Percentiles rank a stretch among this genome's conserved stretches.
Evolutionary conservation across 2,888 invertebrate genomes (phyloP).

Genomic region (Leucania comma): DNA sequence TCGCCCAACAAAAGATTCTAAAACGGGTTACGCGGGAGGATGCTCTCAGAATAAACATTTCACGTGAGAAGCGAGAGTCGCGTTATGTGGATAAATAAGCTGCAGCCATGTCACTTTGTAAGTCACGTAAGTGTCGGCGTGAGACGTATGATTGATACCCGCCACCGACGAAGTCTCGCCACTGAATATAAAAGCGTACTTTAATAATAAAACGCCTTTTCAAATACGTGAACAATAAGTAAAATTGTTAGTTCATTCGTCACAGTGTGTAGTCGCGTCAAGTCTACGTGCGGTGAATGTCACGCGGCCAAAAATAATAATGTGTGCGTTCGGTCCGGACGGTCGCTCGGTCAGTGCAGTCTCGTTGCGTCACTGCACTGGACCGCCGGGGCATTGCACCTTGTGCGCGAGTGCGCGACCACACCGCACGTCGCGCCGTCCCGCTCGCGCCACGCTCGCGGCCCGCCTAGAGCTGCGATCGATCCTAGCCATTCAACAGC

Average conservation of each 20-base stretch:
- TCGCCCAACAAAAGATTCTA: slow-evolving; percentile 77
- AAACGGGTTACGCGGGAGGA: slow-evolving; percentile 77
- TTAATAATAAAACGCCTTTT: slow-evolving; percentile 69
- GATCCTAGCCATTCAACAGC: slow-evolving; percentile 84
- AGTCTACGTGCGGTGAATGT: slow-evolving; percentile 83
- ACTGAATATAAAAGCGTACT: slow-evolving; percentile 66
- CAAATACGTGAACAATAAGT: slow-evolving; percentile 70
- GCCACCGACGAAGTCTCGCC: slow-evolving; percentile 62
- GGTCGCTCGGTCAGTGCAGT: slow-evolving; percentile 85
- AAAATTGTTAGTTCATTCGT: slow-evolving; percentile 78
- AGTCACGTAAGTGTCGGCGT: slow-evolving; percentile 69
- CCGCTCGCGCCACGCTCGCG: slow-evolving; percentile 66
- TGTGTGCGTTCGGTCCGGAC: slow-evolving; percentile 74
- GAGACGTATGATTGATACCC: slow-evolving; percentile 74
- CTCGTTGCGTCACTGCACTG: slow-evolving; percentile 88
- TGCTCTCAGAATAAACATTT: slow-evolving; percentile 75
- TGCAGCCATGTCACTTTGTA: slow-evolving; percentile 62
- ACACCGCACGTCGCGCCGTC: slow-evolving; percentile 63
- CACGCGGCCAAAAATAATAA: slow-evolving; percentile 86
- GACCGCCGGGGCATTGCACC: slow-evolving; percentile 87
- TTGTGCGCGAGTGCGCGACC: slow-evolving; percentile 73
- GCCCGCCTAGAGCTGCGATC: slow-evolving; percentile 74
- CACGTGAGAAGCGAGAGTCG: slow-evolving; percentile 68
- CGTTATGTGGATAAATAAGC: slow-evolving; percentile 69
- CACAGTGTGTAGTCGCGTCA: slow-evolving; percentile 73